phyloP scores from a whole-genome alignment of 1,140 invertebrate genomes.

The Drosophila fuyamai region DNA sequence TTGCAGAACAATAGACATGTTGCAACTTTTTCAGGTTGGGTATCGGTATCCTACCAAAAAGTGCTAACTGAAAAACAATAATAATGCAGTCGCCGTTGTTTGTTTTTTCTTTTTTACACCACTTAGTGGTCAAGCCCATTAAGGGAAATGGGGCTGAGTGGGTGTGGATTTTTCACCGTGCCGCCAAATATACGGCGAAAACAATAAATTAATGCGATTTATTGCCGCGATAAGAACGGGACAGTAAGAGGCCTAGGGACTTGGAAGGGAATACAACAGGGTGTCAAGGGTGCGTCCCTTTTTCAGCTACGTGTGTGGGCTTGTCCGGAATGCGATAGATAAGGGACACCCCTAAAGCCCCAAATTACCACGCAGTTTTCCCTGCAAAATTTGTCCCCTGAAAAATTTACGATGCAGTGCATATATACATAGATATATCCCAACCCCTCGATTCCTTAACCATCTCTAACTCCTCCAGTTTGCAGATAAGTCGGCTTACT shows the following conservation, averaged over 20 bases:
- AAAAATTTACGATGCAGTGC: constrained; percentile 59
- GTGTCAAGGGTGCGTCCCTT: constrained; percentile 47
- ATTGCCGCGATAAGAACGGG: constrained; percentile 78
- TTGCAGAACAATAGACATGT: neutral
- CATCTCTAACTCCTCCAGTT: constrained; percentile 12
- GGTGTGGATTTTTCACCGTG: constrained; percentile 22
- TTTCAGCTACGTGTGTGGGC: constrained; percentile 59
- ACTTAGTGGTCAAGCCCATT: constrained; percentile 65
- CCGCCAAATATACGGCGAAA: constrained; percentile 76
- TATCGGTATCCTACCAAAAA: constrained; percentile 34
- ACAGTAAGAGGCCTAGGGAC: constrained; percentile 39
- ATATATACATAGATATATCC: neutral
- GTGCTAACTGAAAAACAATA: constrained; percentile 75
- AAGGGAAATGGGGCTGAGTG: constrained; percentile 38
- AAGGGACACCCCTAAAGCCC: constrained; percentile 21
- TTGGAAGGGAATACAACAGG: constrained; percentile 22
- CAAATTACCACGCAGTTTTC: constrained; percentile 7
- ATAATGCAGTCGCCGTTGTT: constrained; percentile 47
- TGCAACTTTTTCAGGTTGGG: constrained; percentile 8
- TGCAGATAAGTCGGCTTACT: constrained; percentile 60
- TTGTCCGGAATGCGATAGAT: constrained; percentile 63
- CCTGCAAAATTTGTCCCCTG: constrained; percentile 71
- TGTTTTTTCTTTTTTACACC: neutral
- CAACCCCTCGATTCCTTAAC: constrained; percentile 3
- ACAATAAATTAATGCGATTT: constrained; percentile 85